Evolutionary conservation across 2,797 vertebrate species (phyloP), one percentile per base, ranked within the genome.

Genomic region (Propithecus deckenii): DNA sequence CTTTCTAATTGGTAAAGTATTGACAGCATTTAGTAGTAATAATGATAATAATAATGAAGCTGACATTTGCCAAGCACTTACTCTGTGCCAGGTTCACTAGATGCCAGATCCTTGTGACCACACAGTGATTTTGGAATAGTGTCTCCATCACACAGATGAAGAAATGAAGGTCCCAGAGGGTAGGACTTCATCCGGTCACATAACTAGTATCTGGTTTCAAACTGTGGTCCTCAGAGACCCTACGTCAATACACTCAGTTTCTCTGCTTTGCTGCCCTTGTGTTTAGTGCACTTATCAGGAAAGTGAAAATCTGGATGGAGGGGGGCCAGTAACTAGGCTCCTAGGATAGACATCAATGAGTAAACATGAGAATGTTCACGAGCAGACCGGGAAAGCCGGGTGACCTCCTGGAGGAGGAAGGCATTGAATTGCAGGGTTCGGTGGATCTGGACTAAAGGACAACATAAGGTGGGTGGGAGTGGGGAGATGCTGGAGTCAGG

Each of bases 241-340:
- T 10, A 2, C 7, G 5, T 32, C 72, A 59, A 28, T 1, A 35
- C 7, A 4, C 6, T 57, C 22, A 18, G 0, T 35, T 4, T 0
- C 55, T 59, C 69, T 38, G 12, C 22, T 79, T 35, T 61, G 30
- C 23, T 32, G 4, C 13, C 32, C 12, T 79, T 5, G 14, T 0
- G 15, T 25, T 61, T 38, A 41, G 8, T 18, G 13, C 20, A 10
- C 23, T 15, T n/a, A 12, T 7, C 17, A 35, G 30, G 41, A 48
- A 61, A 20, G 23, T 4, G 43, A 63, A 3, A 59, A 13, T 30
- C 46, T 52, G 15, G 41, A 3, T 18, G 2, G 28, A 50, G 35
- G 2, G 3, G 2, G 17, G 11, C 2, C 32, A 22, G 18, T 11
- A 32, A 13, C 4, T 15, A 65, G 17, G 50, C n/a, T 63, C 7